Percentiles rank a stretch among this genome's conserved stretches.
phyloP scores from a whole-genome alignment of 1,140 invertebrate species.

The Dolichoris vasculosae region DNA sequence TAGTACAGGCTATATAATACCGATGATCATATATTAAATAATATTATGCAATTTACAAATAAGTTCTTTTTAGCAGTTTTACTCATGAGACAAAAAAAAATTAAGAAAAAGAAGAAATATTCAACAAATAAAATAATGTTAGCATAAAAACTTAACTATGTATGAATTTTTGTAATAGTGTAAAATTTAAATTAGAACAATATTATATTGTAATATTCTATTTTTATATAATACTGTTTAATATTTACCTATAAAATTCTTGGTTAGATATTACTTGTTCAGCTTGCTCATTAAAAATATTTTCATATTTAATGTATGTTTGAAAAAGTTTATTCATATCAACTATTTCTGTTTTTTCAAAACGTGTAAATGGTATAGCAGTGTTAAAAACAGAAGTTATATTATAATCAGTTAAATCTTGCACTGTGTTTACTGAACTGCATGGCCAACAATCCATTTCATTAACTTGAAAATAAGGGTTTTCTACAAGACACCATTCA shows the following conservation, averaged over 20 bases:
- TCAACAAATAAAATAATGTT: too few relatives aligned
- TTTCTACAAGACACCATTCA: slow-evolving; percentile 85
- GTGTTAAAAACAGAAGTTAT: slow-evolving; percentile 65
- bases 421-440: slow-evolving; percentile 78
- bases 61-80: too few relatives aligned
- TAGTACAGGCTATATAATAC: too few relatives aligned
- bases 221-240: slow-evolving; percentile 26
- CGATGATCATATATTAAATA: too few relatives aligned
- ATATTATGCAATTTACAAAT: too few relatives aligned
- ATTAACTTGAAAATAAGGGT: slow-evolving; percentile 82
- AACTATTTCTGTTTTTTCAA: slow-evolving; percentile 57
- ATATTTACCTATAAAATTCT: slow-evolving; percentile 59
- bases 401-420: slow-evolving; percentile 72
- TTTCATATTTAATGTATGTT: slow-evolving; percentile 71
- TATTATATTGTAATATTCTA: neutral
- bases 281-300: slow-evolving; percentile 76
- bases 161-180: too few relatives aligned
- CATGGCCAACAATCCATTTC: slow-evolving; percentile 88
- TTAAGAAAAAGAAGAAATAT: too few relatives aligned
- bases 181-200: too few relatives aligned
- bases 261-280: slow-evolving; percentile 75
- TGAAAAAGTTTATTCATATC: slow-evolving; percentile 67
- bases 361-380: slow-evolving; percentile 66
- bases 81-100: too few relatives aligned
- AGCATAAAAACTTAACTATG: too few relatives aligned